Conservation (phyloP, 2,797 vertebrate species). For the Phataginus tetradactyla region DNA sequence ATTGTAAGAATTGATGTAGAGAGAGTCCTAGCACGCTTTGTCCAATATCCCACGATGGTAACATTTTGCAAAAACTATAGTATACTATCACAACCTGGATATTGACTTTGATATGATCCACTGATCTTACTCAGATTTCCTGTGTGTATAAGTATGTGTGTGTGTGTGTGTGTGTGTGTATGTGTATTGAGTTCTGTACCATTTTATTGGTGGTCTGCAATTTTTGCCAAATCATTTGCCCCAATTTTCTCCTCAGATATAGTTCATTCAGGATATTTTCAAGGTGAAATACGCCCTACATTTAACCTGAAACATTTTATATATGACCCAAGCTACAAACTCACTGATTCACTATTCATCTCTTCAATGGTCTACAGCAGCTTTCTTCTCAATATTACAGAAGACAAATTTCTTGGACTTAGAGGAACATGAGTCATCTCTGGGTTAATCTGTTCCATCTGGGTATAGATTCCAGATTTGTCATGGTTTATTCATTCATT, state of each 20-base stretch:
- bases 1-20: background rate
- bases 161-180: background rate
- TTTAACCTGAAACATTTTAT: slow-evolving; percentile 3
- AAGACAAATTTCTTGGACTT: slow-evolving; percentile 20
- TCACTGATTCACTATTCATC: slow-evolving; percentile 1
- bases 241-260: background rate
- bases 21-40: background rate
- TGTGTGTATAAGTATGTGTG: background rate
- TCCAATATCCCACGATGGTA: background rate
- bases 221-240: slow-evolving; percentile 18
- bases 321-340: background rate
- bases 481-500: slow-evolving; percentile 61
- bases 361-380: background rate
- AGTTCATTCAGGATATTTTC: slow-evolving; percentile 20
- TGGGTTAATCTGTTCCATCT: slow-evolving; percentile 53
- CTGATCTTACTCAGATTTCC: background rate
- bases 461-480: slow-evolving; percentile 50
- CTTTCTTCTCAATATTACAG: slow-evolving; percentile 30
- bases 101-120: background rate
- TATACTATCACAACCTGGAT: background rate
- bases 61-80: background rate
- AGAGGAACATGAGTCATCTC: slow-evolving; percentile 24
- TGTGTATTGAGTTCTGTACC: background rate
- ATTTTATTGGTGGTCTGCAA: background rate
- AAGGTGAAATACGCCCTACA: background rate